Base-by-base conservation (phyloP, 64 coral and sea anemone species). In the Pocillopora verrucosa region DNA sequence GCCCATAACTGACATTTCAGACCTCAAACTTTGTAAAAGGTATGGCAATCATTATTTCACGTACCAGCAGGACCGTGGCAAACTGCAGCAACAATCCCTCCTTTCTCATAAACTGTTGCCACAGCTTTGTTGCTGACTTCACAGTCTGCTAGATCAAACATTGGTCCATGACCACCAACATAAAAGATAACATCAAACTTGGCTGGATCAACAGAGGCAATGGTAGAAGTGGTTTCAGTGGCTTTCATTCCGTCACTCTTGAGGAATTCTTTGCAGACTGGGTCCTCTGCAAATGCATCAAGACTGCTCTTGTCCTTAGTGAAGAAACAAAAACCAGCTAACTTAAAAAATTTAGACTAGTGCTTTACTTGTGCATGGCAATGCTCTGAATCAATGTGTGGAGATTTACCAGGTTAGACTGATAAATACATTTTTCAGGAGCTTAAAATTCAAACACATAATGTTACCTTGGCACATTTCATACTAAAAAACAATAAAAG, bases 11-110 rank as follows among this genome's bases (percentile, higher is more conserved):
- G 30, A 30, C 30, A 30, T 30, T 30, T 30, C 30, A 30, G 30
- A 30, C 30, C 30, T 30, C 30, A 30, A 30, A 30, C 30, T 30
- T 30, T 30, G 30, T 30, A 30, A 30, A 30, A 30, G 30, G 30
- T 51, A 7, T 3, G 41, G 13, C 6, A 4, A 37, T 16, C 12
- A n/a, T 13, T 35, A 56, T 64, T 2, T 87, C 56, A 68, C 90
- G 14, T 76, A 98, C 96, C 96, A 80, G 90, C 93, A 83, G 92
- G 92, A 11, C 96, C 96, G 87, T 98, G 96, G 81, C 96, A 98
- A 69, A 94, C 81, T 74, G 92, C 96, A 58, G 96, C 80, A 6
- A 73, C 96, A 70, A 98, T 76, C 51, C 96, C 96, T 78, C 96
- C 96, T 22, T 94, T 98, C 59, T 98, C 96, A 88, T 92, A 98